Evolutionary conservation across 2,888 invertebrate species (phyloP).

Genomic region (Caenorhabditis sp.): DNA sequence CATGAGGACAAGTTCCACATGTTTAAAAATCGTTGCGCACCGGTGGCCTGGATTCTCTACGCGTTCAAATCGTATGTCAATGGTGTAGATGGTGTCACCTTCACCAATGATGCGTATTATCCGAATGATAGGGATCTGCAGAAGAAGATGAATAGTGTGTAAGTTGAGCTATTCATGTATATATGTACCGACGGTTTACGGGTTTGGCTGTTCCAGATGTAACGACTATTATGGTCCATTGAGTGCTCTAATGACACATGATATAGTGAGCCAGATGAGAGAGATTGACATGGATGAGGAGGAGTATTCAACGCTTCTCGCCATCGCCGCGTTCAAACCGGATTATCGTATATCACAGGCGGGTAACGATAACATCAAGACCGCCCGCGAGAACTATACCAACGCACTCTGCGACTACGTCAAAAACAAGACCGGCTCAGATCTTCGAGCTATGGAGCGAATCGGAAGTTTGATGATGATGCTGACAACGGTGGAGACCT

Average conservation of each 20-base stretch:
- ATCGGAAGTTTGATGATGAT: slow-evolving; percentile 17
- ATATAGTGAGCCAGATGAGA: slow-evolving; percentile 43
- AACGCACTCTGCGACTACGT: slow-evolving; percentile 16
- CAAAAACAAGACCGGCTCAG: not conserved
- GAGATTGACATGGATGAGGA: slow-evolving; percentile 47
- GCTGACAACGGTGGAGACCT: slow-evolving; percentile 25
- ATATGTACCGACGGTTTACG: too few species aligned
- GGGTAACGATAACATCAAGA: slow-evolving; percentile 1
- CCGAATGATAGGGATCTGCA: slow-evolving; percentile 46
- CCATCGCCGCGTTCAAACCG: slow-evolving; percentile 16
- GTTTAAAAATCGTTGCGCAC: slow-evolving; percentile 45
- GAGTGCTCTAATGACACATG: slow-evolving; percentile 32
- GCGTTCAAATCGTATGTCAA: slow-evolving; percentile 35
- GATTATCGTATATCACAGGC: slow-evolving; percentile 23
- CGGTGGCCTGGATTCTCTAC: slow-evolving; percentile 49
- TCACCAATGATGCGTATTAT: slow-evolving; percentile 52
- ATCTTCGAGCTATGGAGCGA: slow-evolving; percentile 21
- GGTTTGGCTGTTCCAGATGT: slow-evolving; percentile 43
- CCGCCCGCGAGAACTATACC: slow-evolving; percentile 6
- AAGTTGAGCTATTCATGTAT: slow-evolving; percentile 8
- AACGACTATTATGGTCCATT: slow-evolving; percentile 45
- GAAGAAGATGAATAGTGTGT: slow-evolving; percentile 37
- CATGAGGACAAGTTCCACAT: slow-evolving; percentile 31
- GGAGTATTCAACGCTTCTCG: slow-evolving; percentile 38
- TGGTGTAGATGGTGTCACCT: slow-evolving; percentile 44